Base-by-base conservation (phyloP, 2,113 vertebrate genomes). In the Balaeniceps rex region DNA sequence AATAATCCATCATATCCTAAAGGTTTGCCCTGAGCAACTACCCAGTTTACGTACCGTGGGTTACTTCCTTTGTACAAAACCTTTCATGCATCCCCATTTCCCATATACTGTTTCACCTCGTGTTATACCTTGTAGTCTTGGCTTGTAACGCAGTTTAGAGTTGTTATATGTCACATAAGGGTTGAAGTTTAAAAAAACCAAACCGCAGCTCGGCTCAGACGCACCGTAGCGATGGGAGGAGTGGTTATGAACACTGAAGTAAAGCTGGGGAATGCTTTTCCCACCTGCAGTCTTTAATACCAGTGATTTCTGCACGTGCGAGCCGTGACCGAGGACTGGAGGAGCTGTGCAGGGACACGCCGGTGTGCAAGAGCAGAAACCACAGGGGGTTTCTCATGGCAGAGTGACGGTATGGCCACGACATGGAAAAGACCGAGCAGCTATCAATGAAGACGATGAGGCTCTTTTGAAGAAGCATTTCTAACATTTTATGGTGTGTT, bases 1-100 rank as follows among this genome's bases (percentile, higher is more conserved):
- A 97, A 92, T 84, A 95, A 95, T 91, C 85, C 78, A 93, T 87
- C 88, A 93, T n/a, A 95, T 79, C 93, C 88, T 79, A 54, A 83
- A 92, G 74, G 76, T 70, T 90, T 96, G 80, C 78, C 94, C 83
- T 74, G 55, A 89, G 74, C 92, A 91, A 17, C 86, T 91, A 21
- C 88, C 64, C 58, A 7, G 61, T 83, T 92, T 94, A 60, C 84
- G 87, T 85, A 66, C 69, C 72, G 78, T 88, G 70, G 49, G 75
- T 87, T 85, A 61, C 66, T 96, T 89, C 88, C 87, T 97, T 93
- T 95, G 92, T 78, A 74, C 76, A 40, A 88, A 93, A 91, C 38
- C 51, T 94, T 83, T 88, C 93, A 93, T 74, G 95, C 65, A 90
- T 87, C 75, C 57, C 78, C 57, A 88, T 87, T 96, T 90, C 92